Percentiles rank a stretch among this genome's conserved stretches.
phyloP scores from a whole-genome alignment of 2,797 vertebrate genomes.

The Falco novaeseelandiae region DNA sequence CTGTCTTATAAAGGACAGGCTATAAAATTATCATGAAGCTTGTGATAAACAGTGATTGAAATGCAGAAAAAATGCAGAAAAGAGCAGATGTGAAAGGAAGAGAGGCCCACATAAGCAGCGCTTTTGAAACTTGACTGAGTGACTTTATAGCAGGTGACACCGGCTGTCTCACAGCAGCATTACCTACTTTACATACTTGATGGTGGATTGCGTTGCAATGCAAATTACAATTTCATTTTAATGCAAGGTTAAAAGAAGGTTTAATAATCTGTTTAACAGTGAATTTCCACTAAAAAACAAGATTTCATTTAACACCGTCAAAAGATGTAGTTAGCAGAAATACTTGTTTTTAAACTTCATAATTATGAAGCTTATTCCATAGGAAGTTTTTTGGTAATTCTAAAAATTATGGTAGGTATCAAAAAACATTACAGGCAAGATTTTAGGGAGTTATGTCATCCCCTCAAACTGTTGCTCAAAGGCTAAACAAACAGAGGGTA shows the following conservation, averaged over 20 bases:
- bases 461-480: not conserved
- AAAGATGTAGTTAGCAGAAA: not conserved
- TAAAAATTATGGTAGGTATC: not conserved
- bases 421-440: not conserved
- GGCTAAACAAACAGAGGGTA: not conserved
- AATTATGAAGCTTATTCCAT: not conserved
- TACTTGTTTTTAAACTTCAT: not conserved
- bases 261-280: not conserved
- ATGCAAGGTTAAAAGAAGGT: not conserved
- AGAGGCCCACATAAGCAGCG: not conserved
- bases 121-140: not conserved
- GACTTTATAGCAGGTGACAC: not conserved
- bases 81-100: not conserved
- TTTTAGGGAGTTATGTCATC: not conserved
- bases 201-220: not conserved
- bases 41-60: not conserved
- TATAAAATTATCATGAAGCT: not conserved
- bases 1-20: not conserved
- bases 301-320: not conserved
- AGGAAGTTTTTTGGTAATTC: not conserved
- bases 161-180: not conserved
- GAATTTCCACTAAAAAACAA: not conserved
- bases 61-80: not conserved
- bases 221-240: not conserved
- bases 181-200: not conserved